Evolutionary conservation across 1,140 invertebrate species (phyloP).

Genomic region (Lordiphosa clarofinis): DNA sequence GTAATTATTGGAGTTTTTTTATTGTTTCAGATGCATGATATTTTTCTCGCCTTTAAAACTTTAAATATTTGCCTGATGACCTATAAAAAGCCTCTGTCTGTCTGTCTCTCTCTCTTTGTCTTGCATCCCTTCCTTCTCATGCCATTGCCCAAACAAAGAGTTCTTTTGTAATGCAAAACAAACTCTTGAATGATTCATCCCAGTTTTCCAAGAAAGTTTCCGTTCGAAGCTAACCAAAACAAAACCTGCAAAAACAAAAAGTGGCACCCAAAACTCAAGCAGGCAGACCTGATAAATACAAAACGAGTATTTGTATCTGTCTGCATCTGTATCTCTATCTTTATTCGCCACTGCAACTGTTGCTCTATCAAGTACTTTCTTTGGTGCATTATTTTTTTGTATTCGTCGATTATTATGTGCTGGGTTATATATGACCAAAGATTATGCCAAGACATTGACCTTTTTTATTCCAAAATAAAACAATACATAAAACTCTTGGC

Average conservation of each 20-base stretch:
- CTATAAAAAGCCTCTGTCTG: too few species aligned
- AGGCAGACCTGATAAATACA: slow-evolving; percentile 7
- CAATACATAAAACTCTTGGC: slow-evolving; percentile 8
- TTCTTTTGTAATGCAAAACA: too few species aligned
- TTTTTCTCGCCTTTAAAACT: too few species aligned
- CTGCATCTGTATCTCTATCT: slow-evolving; percentile 9
- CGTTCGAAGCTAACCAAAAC: background rate
- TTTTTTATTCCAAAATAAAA: slow-evolving; percentile 12
- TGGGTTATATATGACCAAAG: background rate
- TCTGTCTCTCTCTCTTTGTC: too few species aligned
- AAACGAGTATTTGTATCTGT: slow-evolving; percentile 14
- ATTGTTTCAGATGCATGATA: too few species aligned
- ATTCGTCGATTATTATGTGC: background rate
- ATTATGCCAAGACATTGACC: slow-evolving; percentile 13
- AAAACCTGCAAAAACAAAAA: background rate
- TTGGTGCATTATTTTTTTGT: slow-evolving; percentile 9
- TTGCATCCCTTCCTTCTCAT: too few species aligned
- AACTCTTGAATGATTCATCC: slow-evolving; percentile 5
- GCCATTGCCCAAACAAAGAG: too few species aligned
- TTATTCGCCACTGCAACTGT: slow-evolving; percentile 30
- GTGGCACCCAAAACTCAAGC: slow-evolving; percentile 1
- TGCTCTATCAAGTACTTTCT: slow-evolving; percentile 16
- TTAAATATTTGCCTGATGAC: too few species aligned
- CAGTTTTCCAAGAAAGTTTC: slow-evolving; percentile 9
- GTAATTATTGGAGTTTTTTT: too few species aligned